Evolutionary conservation across 2,113 vertebrate genomes (phyloP).

Genomic region (Oncorhynchus mykiss): DNA sequence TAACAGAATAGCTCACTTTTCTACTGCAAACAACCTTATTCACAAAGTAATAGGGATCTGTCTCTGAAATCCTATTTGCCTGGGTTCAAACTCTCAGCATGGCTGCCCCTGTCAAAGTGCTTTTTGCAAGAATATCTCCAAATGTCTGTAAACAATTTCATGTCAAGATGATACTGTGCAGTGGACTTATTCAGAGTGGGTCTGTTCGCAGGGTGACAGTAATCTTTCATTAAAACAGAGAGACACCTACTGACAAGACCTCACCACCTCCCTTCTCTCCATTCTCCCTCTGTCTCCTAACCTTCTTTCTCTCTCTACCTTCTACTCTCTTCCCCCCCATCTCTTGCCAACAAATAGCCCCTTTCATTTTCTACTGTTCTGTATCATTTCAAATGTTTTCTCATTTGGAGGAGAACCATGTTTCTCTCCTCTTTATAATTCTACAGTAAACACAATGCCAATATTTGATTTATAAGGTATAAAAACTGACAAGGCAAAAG

Average conservation of each 20-base stretch:
- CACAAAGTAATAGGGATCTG: slow-evolving; percentile 42
- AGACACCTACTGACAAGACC: slow-evolving; percentile 19
- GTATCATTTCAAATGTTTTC: slow-evolving; percentile 22
- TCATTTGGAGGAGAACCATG: slow-evolving; percentile 26
- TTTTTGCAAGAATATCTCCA: slow-evolving; percentile 49
- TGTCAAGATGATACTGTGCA: slow-evolving; percentile 39
- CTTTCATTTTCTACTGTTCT: slow-evolving; percentile 33
- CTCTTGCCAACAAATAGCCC: not conserved
- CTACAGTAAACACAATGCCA: slow-evolving; percentile 42
- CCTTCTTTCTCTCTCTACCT: not conserved
- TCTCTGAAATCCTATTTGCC: slow-evolving; percentile 46
- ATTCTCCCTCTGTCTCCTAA: not conserved
- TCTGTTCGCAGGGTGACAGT: slow-evolving; percentile 23
- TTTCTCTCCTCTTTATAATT: slow-evolving; percentile 28
- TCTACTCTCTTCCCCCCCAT: not conserved
- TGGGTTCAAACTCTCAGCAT: slow-evolving; percentile 39
- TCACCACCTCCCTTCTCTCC: not conserved
- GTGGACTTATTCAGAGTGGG: slow-evolving; percentile 22
- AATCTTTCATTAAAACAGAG: slow-evolving; percentile 48
- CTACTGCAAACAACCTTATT: slow-evolving; percentile 42
- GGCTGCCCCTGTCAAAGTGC: slow-evolving; percentile 31
- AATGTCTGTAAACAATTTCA: slow-evolving; percentile 43
- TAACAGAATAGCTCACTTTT: slow-evolving; percentile 35
- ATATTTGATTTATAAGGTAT: slow-evolving; percentile 50
- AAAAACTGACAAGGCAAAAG: slow-evolving; percentile 38